These are phyloP conservation scores for Lasioglossum lativentre DNA, from an alignment of 2,888 invertebrate genomes.

Conservation along the genomic window DNA sequence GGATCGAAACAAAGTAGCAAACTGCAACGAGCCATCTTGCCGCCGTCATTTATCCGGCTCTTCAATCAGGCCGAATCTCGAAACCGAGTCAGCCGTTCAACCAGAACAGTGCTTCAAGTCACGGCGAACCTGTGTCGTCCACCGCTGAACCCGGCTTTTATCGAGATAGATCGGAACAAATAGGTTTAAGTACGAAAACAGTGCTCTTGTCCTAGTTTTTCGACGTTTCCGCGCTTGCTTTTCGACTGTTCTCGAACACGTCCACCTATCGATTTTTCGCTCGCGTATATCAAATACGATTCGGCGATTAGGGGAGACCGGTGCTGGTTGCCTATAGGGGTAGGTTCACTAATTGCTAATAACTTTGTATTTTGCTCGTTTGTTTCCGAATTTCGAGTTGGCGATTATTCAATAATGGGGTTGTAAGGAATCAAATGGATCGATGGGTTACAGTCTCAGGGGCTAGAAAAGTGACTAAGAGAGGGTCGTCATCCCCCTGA, in stretches of 20 bases:
- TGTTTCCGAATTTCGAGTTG: slow-evolving; percentile 41
- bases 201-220: slow-evolving; percentile 29
- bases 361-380: slow-evolving; percentile 4
- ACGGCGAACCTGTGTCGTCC: slow-evolving; percentile 10
- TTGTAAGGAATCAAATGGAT: slow-evolving; percentile 75
- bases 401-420: slow-evolving; percentile 64
- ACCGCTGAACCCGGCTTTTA: slow-evolving; percentile 13
- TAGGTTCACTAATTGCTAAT: too few species aligned
- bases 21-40: slow-evolving; percentile 8
- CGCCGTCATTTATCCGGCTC: slow-evolving; percentile 21
- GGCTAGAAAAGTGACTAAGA: slow-evolving; percentile 58
- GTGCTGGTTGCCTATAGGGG: too few species aligned
- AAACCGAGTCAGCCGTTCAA: slow-evolving; percentile 4
- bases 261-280: not conserved
- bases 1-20: slow-evolving; percentile 30
- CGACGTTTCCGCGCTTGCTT: not conserved
- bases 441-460: slow-evolving; percentile 72
- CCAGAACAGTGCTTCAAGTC: slow-evolving; percentile 22
- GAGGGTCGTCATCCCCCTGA: slow-evolving; percentile 79
- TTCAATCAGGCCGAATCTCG: slow-evolving; percentile 2
- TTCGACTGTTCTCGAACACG: not conserved
- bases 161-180: slow-evolving; percentile 34
- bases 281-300: not conserved
- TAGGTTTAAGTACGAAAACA: slow-evolving; percentile 33
- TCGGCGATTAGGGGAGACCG: not conserved